These are phyloP conservation scores for Helicoverpa assulta DNA, from an alignment of 2,888 invertebrate genomes.

Conservation along the genomic window DNA sequence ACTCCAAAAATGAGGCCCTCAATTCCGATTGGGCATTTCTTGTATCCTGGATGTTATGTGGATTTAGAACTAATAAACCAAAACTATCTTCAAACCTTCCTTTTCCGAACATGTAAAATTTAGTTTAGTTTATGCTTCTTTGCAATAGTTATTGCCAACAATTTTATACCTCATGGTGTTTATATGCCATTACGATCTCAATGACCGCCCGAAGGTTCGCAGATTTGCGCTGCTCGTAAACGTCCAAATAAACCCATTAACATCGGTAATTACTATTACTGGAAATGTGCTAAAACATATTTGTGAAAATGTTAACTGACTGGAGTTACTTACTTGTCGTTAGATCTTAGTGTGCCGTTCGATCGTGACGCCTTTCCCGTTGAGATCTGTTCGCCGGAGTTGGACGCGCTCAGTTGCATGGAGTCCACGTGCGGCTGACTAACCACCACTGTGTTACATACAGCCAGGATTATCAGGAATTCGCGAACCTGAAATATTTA, in stretches of 20 bases:
- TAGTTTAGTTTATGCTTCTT: too few species aligned
- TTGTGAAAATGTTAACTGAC: conserved; percentile 38
- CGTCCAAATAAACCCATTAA: not conserved
- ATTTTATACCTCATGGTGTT: not conserved
- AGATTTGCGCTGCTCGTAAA: not conserved
- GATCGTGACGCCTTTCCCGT: conserved; percentile 75
- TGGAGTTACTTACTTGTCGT: conserved; percentile 81
- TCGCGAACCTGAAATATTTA: conserved; percentile 92
- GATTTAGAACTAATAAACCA: too few species aligned
- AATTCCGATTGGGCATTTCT: not conserved
- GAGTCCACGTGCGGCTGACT: conserved; percentile 94
- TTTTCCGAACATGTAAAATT: too few species aligned
- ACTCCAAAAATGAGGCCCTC: too few species aligned
- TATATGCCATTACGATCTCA: not conserved
- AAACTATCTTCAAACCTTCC: too few species aligned
- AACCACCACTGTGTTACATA: conserved; percentile 99
- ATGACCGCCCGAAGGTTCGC: not conserved
- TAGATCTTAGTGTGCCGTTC: conserved; percentile 81
- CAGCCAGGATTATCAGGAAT: conserved; percentile 96
- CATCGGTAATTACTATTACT: conserved; percentile 3
- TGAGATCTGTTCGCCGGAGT: conserved; percentile 85
- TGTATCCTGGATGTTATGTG: not conserved
- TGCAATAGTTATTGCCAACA: too few species aligned
- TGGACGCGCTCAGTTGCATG: conserved; percentile 92
- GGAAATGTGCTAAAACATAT: conserved; percentile 13